phyloP scores from a whole-genome alignment of 2,113 vertebrate genomes.

The Camelus bactrianus region DNA sequence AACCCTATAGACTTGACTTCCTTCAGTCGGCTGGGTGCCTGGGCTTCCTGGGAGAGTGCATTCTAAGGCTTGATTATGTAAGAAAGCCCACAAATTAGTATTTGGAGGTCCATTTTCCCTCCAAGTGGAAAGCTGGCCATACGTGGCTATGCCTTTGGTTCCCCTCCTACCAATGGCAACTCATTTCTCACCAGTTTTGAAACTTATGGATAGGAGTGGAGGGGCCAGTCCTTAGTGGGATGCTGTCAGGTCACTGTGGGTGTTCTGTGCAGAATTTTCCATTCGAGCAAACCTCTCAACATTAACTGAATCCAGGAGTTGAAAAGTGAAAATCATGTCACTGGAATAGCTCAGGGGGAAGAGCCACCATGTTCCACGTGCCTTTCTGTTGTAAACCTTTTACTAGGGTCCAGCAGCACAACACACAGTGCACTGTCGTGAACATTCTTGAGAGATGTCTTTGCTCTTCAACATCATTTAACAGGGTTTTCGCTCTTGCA shows the following conservation, averaged over 20 bases:
- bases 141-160: neutral
- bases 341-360: neutral
- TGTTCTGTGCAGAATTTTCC: neutral
- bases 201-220: neutral
- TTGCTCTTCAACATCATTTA: neutral
- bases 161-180: neutral
- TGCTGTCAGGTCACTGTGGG: neutral
- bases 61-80: neutral
- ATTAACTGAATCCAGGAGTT: neutral
- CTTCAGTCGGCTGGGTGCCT: neutral
- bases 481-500: neutral
- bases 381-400: neutral
- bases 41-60: neutral
- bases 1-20: neutral
- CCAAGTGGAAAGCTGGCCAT: neutral
- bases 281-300: neutral
- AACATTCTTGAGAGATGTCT: neutral
- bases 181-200: neutral
- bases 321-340: neutral
- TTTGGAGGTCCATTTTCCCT: neutral
- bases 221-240: neutral
- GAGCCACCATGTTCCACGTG: neutral
- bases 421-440: fast-evolving
- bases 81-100: neutral
- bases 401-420: fast-evolving